These are phyloP conservation scores for Eupithecia insigniata DNA, from an alignment of 2,888 invertebrate genomes.

Conservation along the genomic window DNA sequence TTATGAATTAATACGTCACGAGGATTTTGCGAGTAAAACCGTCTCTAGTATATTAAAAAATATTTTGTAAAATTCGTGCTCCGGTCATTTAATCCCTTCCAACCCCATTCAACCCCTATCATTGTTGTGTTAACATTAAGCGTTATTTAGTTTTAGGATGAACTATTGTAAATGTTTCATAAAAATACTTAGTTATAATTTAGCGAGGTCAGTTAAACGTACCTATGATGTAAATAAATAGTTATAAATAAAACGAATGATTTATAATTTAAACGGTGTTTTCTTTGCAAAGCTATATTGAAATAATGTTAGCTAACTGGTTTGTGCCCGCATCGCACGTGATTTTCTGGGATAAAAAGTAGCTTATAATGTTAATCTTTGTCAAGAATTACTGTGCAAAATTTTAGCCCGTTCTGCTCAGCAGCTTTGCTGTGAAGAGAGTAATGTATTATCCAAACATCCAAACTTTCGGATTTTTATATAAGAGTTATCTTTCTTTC, in stretches of 20 bases:
- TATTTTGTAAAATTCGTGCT: neutral
- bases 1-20: too few species aligned
- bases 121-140: slow-evolving; percentile 58
- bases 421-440: neutral
- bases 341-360: neutral
- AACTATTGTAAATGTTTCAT: slow-evolving; percentile 72
- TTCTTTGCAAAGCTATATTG: slow-evolving; percentile 41
- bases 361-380: neutral
- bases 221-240: slow-evolving; percentile 65
- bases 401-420: neutral
- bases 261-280: slow-evolving; percentile 64
- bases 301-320: neutral
- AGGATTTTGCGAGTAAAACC: neutral
- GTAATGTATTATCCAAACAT: too few species aligned
- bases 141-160: slow-evolving; percentile 82
- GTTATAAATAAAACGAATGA: slow-evolving; percentile 67
- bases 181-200: slow-evolving; percentile 45
- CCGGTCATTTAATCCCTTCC: neutral
- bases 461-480: neutral
- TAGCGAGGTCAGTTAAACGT: slow-evolving; percentile 37
- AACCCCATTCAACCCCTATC: slow-evolving; percentile 15
- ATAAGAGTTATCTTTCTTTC: too few species aligned
- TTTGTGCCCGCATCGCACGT: neutral
- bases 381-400: neutral
- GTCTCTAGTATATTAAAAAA: neutral